Evolutionary conservation across 2,113 vertebrate species (phyloP).

Genomic region (Callorhinus ursinus): DNA sequence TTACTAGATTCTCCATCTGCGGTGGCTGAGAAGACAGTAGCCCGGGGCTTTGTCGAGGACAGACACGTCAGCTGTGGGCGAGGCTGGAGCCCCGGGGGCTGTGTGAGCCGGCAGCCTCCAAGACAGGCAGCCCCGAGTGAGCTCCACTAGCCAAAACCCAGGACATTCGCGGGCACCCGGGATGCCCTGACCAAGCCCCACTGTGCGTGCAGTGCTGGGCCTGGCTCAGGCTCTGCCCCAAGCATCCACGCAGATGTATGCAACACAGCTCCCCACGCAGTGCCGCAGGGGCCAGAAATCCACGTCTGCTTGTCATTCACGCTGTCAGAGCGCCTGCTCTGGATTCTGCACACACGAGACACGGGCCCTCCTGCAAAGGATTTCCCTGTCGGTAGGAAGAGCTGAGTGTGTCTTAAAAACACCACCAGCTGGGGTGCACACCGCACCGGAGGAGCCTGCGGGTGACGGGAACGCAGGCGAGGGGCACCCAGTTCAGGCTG

Average conservation of each 20-base stretch:
- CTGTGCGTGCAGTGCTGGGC: rapidly evolving
- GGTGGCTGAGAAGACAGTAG: rapidly evolving
- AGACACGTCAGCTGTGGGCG: neutral
- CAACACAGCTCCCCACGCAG: rapidly evolving
- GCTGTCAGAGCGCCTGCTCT: rapidly evolving
- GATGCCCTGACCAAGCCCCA: rapidly evolving
- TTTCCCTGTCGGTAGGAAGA: rapidly evolving
- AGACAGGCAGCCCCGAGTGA: rapidly evolving
- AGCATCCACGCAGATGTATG: rapidly evolving
- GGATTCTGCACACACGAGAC: rapidly evolving
- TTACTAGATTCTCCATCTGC: slow-evolving; percentile 35
- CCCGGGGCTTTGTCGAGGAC: neutral
- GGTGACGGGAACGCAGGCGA: rapidly evolving
- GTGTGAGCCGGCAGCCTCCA: rapidly evolving
- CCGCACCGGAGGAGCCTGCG: no score
- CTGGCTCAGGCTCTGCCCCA: neutral
- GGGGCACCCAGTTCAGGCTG: rapidly evolving
- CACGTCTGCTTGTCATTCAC: rapidly evolving
- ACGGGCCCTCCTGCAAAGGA: rapidly evolving
- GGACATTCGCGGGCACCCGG: rapidly evolving
- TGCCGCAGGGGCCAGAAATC: neutral
- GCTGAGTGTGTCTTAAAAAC: rapidly evolving
- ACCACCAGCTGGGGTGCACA: rapidly evolving
- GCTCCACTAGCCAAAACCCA: no score
- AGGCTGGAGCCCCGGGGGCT: neutral